Evolutionary conservation across 92 coral and sea anemone species (phyloP).

Genomic region (Epizoanthus stellaris): DNA sequence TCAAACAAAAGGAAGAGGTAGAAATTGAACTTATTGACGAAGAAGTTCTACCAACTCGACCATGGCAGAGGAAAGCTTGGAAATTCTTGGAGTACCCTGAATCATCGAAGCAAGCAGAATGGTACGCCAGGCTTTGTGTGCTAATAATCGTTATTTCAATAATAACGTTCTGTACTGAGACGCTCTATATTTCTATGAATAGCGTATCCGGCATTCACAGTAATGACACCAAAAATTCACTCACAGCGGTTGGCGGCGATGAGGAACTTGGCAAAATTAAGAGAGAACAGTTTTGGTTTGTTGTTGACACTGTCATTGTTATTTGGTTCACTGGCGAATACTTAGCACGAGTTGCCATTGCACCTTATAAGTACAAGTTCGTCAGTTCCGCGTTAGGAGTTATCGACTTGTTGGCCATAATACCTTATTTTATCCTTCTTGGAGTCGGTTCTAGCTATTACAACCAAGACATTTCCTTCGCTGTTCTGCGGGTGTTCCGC

Average conservation of each 20-base stretch:
- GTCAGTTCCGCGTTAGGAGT: constrained; percentile 74
- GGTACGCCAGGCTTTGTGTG: constrained; percentile 74
- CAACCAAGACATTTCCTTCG: constrained; percentile 72
- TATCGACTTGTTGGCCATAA: constrained; percentile 85
- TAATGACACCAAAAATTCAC: constrained; percentile 22
- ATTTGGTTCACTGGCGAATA: constrained; percentile 88
- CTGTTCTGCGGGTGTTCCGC: constrained; percentile 81
- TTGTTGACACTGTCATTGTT: constrained; percentile 82
- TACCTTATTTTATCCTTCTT: constrained; percentile 82
- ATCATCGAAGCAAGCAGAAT: constrained; percentile 72
- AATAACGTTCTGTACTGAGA: constrained; percentile 82
- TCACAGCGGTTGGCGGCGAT: neutral
- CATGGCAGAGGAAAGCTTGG: constrained; percentile 80
- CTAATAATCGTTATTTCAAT: constrained; percentile 74
- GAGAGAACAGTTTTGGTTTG: constrained; percentile 76
- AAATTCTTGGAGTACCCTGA: constrained; percentile 79
- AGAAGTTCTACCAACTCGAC: constrained; percentile 43
- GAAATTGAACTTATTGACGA: neutral
- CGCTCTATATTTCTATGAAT: constrained; percentile 56
- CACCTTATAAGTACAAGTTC: constrained; percentile 73
- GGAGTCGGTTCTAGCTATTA: constrained; percentile 45
- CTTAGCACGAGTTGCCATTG: constrained; percentile 66
- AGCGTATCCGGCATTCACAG: constrained; percentile 4
- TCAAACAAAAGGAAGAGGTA: constrained; percentile 46
- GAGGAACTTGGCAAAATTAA: constrained; percentile 14